phyloP scores from a whole-genome alignment of 2,113 vertebrate genomes.

The Microcebus murinus region DNA sequence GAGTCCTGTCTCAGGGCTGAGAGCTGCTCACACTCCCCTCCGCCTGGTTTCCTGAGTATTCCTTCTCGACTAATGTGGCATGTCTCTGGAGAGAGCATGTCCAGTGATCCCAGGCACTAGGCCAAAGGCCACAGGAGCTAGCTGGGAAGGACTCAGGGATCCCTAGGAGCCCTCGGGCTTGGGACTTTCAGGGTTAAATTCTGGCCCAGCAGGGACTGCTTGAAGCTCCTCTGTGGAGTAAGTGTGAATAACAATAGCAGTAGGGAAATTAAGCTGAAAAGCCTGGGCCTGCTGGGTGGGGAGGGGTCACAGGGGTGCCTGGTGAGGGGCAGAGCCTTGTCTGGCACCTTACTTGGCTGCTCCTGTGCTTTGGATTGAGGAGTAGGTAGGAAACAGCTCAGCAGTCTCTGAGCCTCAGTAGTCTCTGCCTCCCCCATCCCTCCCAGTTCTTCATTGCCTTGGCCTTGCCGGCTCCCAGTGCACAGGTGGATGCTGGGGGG shows the following conservation, averaged over 20 bases:
- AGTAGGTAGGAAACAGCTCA: not conserved
- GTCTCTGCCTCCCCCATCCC: no score
- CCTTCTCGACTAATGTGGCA: not conserved
- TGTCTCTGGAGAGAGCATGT: not conserved
- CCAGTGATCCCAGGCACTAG: not conserved
- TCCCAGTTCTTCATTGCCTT: not conserved
- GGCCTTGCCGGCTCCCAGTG: not conserved
- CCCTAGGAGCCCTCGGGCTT: not conserved
- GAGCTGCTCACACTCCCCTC: not conserved
- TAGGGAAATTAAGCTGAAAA: slow-evolving; percentile 46
- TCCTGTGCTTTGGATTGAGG: not conserved
- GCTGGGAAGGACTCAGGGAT: not conserved
- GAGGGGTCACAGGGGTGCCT: not conserved
- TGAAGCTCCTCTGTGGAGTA: not conserved
- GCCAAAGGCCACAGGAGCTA: not conserved
- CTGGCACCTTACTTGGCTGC: slow-evolving; percentile 36
- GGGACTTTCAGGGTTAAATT: slow-evolving; percentile 69
- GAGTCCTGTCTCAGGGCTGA: not conserved
- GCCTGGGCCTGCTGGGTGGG: not conserved
- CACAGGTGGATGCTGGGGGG: not conserved
- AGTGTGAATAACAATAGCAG: slow-evolving; percentile 61
- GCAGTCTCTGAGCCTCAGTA: not conserved
- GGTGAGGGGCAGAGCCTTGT: not conserved
- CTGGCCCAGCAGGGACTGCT: slow-evolving; percentile 30
- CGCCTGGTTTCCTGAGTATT: not conserved